phyloP scores from a whole-genome alignment of 2,797 vertebrate species.

The Echeneis naucrates region DNA sequence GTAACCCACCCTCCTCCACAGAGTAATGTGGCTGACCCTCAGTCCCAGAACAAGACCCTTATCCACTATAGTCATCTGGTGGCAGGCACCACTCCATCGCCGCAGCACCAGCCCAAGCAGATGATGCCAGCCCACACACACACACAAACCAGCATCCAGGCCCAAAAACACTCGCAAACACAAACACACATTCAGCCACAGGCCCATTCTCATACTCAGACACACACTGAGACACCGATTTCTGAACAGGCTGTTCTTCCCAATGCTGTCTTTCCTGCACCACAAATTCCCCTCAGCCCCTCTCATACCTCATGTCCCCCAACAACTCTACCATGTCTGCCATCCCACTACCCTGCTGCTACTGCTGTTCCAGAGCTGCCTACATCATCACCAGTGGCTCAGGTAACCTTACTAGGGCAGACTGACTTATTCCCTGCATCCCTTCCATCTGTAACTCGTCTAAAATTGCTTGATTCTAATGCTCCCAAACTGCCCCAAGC shows the following conservation, averaged over 20 bases:
- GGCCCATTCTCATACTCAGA: slow-evolving; percentile 72
- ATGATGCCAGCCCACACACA: slow-evolving; percentile 67
- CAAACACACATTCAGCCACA: slow-evolving; percentile 72
- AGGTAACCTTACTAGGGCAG: slow-evolving; percentile 73
- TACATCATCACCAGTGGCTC: slow-evolving; percentile 71
- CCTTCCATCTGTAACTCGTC: slow-evolving; percentile 76
- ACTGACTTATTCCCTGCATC: slow-evolving; percentile 76
- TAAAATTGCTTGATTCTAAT: slow-evolving; percentile 84
- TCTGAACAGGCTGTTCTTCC: slow-evolving; percentile 64
- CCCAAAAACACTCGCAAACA: slow-evolving; percentile 70
- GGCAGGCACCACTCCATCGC: slow-evolving; percentile 67
- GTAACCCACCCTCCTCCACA: slow-evolving; percentile 59
- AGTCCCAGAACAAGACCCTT: slow-evolving; percentile 60
- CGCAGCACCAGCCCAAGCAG: slow-evolving; percentile 70
- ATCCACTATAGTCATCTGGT: slow-evolving; percentile 77
- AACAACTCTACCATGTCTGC: slow-evolving; percentile 71
- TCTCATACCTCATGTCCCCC: slow-evolving; percentile 73
- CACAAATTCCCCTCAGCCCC: slow-evolving; percentile 78
- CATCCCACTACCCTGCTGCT: slow-evolving; percentile 69
- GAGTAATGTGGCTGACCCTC: slow-evolving; percentile 56
- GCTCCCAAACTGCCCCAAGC: slow-evolving; percentile 80
- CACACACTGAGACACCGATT: slow-evolving; percentile 50
- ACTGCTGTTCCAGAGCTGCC: slow-evolving; percentile 76
- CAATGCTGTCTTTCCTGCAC: slow-evolving; percentile 68
- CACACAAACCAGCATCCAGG: slow-evolving; percentile 71